These are phyloP conservation scores for Leptinotarsa defecta DNA, from an alignment of 1,140 invertebrate species.

Conservation along the genomic window DNA sequence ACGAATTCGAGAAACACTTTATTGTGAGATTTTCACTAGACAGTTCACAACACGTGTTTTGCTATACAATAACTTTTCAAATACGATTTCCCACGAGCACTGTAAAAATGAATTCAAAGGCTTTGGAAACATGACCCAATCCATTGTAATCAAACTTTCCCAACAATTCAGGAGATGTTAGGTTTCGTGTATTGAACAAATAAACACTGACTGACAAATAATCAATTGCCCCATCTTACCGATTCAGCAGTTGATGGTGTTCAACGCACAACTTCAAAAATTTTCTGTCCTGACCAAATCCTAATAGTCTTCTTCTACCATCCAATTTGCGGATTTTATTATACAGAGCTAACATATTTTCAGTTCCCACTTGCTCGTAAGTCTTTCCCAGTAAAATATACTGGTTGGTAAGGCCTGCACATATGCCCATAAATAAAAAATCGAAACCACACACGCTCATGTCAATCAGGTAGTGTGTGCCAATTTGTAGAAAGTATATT, in stretches of 20 bases:
- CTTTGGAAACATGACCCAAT: too few relatives aligned
- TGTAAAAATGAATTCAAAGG: too few relatives aligned
- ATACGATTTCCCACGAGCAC: too few relatives aligned
- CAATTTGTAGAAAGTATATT: constrained; percentile 24
- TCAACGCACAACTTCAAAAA: background rate
- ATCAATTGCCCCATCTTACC: background rate
- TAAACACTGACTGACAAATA: too few relatives aligned
- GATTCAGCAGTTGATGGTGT: constrained; percentile 5
- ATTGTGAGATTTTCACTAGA: too few relatives aligned
- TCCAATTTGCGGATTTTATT: background rate
- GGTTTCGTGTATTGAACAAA: too few relatives aligned
- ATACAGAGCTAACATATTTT: background rate
- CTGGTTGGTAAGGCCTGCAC: constrained; percentile 14
- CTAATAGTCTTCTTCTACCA: background rate
- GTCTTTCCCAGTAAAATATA: constrained; percentile 11
- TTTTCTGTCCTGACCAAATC: background rate
- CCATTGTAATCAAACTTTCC: too few relatives aligned
- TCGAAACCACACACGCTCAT: constrained; percentile 24
- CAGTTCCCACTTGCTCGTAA: constrained; percentile 14
- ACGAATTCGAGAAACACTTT: too few relatives aligned
- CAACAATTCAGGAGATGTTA: too few relatives aligned
- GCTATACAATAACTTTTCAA: too few relatives aligned
- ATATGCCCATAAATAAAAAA: constrained; percentile 29
- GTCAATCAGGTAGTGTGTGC: constrained; percentile 14
- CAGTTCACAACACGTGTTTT: too few relatives aligned